Conservation (phyloP, 2,113 vertebrate genomes). For the Charadrius vociferus region DNA sequence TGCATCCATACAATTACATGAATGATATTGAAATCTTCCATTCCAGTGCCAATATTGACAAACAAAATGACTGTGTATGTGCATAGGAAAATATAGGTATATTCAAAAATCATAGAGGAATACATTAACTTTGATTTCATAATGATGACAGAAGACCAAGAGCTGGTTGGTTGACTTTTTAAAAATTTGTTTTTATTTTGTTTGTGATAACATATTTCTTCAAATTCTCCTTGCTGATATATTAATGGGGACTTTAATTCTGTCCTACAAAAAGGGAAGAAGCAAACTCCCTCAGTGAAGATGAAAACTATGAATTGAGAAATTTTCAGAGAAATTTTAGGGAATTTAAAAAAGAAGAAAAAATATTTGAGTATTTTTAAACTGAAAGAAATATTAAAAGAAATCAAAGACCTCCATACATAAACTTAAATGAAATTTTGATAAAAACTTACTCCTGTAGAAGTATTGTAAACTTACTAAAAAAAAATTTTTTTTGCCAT, state of each 20-base stretch:
- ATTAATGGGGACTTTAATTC: neutral
- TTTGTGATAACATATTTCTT: neutral
- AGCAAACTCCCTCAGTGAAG: neutral
- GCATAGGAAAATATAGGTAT: neutral
- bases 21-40: neutral
- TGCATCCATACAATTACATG: neutral
- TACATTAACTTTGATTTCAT: neutral
- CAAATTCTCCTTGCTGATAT: neutral
- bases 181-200: neutral
- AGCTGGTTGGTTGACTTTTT: neutral
- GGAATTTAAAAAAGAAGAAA: neutral
- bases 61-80: neutral
- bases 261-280: neutral
- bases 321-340: neutral
- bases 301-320: neutral
- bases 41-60: neutral
- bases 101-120: neutral
- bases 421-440: neutral
- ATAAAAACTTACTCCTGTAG: neutral
- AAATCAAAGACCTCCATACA: neutral
- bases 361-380: neutral
- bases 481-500: too few species aligned
- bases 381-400: neutral
- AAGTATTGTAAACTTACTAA: neutral
- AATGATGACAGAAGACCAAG: neutral